Evolutionary conservation across 2,888 invertebrate genomes (phyloP).

Genomic region (Melinaea marsaeus): DNA sequence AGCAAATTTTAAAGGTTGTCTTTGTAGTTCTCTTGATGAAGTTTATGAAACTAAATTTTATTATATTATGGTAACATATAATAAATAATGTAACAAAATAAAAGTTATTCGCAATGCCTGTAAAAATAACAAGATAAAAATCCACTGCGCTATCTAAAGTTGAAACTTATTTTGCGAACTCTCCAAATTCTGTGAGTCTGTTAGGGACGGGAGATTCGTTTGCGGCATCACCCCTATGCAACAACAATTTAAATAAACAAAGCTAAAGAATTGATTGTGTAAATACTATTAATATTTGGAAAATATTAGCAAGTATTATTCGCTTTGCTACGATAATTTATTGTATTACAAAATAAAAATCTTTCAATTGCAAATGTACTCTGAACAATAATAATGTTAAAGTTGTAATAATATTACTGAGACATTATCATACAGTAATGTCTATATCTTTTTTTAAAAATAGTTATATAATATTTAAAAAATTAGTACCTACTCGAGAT

Average conservation of each 20-base stretch:
- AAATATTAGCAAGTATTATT: conserved; percentile 21
- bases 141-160: conserved; percentile 3
- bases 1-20: too few relatives aligned
- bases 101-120: background rate
- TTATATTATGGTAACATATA: background rate
- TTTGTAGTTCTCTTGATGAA: too few relatives aligned
- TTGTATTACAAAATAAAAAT: background rate
- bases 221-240: conserved; percentile 75
- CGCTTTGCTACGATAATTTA: conserved; percentile 32
- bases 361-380: too few relatives aligned
- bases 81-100: background rate
- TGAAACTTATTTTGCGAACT: conserved; percentile 33
- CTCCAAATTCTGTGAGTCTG: conserved; percentile 74
- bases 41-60: too few relatives aligned
- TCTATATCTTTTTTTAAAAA: too few relatives aligned
- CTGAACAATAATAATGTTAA: too few relatives aligned
- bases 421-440: too few relatives aligned
- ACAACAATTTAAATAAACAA: conserved; percentile 58
- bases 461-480: too few relatives aligned
- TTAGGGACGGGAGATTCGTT: conserved; percentile 68
- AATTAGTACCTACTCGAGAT: too few relatives aligned
- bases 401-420: background rate
- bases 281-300: conserved; percentile 17
- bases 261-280: conserved; percentile 40
- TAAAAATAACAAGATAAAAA: conserved; percentile 2